Base-by-base conservation (phyloP, 2,797 vertebrate species). In the Hydrophis major region DNA sequence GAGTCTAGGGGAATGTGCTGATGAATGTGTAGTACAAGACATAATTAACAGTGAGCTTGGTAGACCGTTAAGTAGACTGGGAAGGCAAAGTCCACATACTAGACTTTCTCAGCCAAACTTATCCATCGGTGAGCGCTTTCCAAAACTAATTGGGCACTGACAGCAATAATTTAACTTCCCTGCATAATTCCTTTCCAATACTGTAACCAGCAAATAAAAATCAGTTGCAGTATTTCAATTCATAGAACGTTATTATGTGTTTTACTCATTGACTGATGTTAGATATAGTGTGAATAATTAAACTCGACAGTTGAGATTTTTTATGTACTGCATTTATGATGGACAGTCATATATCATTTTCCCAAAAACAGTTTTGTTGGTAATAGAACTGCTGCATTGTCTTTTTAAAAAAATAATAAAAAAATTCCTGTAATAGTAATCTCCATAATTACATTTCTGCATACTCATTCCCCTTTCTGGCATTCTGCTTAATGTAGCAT, bases 1-100 rank as follows among this genome's bases (percentile, higher is more conserved):
- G 32, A 98, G 98, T 16, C n/a, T 97, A 37, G 94, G 94, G 91
- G 90, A 93, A 25, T 37, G 10, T 3, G 96, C 96, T 90, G 96
- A 96, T 92, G 94, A 92, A 4, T 91, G 89, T n/a, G 16, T 95
- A 42, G 95, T 95, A 50, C 83, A 92, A 3, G 92, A 89, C 55
- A 92, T 96, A 47, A 12, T 96, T 47, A 47, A 50, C 86, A 94
- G 57, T 11, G 91, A 93, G 1, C 6, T 87, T 94, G 89, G 0
- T 0, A 83, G 50, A 42, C 13, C 53, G 61, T 91, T 57, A 27
- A n/a, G 18, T 27, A 20, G 13, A 89, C 27, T 63, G 16, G 53
- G 89, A 61, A 91, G 89, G 25, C 92, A 47, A 87, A 88, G 37
- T 42, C 27, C 86, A 88, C 56, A 12, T 4, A 16, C 25, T 4